Evolutionary conservation across 2,888 invertebrate species (phyloP).

Genomic region (Platynereis dumerilii): DNA sequence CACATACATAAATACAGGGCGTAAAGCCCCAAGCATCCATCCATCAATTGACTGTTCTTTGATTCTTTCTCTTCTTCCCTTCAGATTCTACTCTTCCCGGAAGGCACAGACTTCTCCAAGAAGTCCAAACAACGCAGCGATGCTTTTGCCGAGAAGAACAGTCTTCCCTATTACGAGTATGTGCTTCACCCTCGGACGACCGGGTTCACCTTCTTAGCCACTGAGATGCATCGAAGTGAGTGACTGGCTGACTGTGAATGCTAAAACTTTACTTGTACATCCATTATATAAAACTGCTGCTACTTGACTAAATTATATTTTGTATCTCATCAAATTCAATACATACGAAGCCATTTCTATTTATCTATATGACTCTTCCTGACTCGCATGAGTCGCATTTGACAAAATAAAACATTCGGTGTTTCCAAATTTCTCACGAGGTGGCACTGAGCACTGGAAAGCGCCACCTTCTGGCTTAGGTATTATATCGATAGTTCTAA

Average conservation of each 20-base stretch:
- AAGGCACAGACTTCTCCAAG: constrained; percentile 83
- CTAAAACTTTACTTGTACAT: background rate
- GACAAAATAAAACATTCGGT: no score
- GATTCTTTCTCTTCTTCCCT: constrained; percentile 27
- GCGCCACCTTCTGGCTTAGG: no score
- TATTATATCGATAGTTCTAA: no score
- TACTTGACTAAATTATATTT: background rate
- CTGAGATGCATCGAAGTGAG: constrained; percentile 66
- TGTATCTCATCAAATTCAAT: no score
- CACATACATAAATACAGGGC: no score
- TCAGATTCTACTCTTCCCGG: constrained; percentile 81
- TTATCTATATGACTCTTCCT: no score
- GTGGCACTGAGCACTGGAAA: no score
- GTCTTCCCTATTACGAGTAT: constrained; percentile 73
- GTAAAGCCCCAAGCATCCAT: no score
- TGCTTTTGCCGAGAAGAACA: constrained; percentile 73
- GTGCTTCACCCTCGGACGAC: constrained; percentile 87
- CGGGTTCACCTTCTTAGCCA: constrained; percentile 70
- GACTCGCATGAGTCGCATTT: no score
- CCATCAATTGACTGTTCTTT: no score
- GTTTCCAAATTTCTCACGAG: no score
- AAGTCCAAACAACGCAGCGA: constrained; percentile 75
- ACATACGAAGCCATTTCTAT: no score
- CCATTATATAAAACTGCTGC: background rate
- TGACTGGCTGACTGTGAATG: constrained; percentile 11